phyloP scores from a whole-genome alignment of 2,113 vertebrate species.

The Salvelinus sp. region DNA sequence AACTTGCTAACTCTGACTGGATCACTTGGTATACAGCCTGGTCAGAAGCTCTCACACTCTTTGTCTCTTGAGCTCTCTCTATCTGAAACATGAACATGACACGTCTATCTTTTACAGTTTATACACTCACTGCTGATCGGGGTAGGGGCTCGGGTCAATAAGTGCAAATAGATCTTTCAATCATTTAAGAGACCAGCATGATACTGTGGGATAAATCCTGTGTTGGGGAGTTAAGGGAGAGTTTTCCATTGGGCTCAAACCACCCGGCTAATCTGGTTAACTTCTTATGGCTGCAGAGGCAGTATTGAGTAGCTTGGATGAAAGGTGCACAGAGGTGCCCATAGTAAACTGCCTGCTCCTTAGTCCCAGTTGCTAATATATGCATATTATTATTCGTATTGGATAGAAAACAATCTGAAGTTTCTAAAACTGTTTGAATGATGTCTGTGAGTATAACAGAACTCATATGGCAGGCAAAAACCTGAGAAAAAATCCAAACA shows the following conservation, averaged over 20 bases:
- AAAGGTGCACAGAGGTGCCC: too few species aligned
- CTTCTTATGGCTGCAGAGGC: not conserved
- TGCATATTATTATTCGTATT: too few species aligned
- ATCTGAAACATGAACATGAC: not conserved
- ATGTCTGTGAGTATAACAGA: too few species aligned
- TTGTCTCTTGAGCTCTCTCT: not conserved
- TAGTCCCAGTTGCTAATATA: too few species aligned
- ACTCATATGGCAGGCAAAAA: too few species aligned
- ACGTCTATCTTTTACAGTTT: not conserved
- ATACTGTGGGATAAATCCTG: conserved; percentile 22
- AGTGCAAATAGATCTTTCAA: conserved; percentile 56
- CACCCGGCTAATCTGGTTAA: conserved; percentile 56
- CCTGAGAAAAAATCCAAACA: too few species aligned
- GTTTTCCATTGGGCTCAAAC: conserved; percentile 55
- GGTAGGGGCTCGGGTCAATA: conserved; percentile 40
- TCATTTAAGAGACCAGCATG: conserved; percentile 62
- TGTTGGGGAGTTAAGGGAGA: conserved; percentile 35
- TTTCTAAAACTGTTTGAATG: too few species aligned
- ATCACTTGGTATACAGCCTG: not conserved
- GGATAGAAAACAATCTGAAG: too few species aligned
- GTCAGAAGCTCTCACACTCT: not conserved
- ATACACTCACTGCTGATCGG: not conserved
- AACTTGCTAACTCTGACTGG: not conserved
- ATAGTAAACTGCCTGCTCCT: too few species aligned
- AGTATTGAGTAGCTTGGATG: too few species aligned